These are phyloP conservation scores for Steinernema scapterisci DNA, from an alignment of 2,888 invertebrate genomes.

Conservation along the genomic window DNA sequence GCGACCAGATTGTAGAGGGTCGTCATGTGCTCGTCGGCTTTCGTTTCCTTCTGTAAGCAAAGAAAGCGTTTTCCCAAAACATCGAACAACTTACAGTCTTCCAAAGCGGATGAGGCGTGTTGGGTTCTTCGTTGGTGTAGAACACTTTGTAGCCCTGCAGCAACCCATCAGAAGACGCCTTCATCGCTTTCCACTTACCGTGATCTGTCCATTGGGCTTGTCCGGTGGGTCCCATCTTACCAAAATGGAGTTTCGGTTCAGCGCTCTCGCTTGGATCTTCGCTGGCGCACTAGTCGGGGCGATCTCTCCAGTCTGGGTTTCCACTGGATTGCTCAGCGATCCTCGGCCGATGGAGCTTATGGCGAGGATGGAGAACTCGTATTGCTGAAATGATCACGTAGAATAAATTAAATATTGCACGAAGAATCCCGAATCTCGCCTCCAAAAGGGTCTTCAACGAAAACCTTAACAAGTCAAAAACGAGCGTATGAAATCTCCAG, in stretches of 20 bases:
- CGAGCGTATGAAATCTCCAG: too few relatives aligned
- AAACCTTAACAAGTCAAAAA: too few relatives aligned
- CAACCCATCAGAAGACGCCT: not conserved
- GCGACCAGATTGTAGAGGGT: conserved; percentile 52
- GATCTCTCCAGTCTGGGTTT: conserved; percentile 78
- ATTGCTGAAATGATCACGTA: conserved; percentile 55
- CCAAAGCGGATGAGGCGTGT: conserved; percentile 43
- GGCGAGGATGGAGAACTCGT: conserved; percentile 57
- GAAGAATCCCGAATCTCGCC: not conserved
- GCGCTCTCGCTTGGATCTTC: conserved; percentile 88
- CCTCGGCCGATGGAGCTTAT: conserved; percentile 88
- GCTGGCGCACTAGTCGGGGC: conserved; percentile 93
- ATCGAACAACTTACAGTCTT: conserved; percentile 38
- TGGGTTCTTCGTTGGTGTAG: conserved; percentile 71
- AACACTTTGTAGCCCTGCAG: conserved; percentile 92
- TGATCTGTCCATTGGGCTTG: conserved; percentile 91
- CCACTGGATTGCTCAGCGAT: conserved; percentile 76
- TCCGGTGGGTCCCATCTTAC: conserved; percentile 98
- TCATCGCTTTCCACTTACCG: conserved; percentile 2
- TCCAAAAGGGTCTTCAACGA: too few relatives aligned
- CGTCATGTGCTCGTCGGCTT: conserved; percentile 55
- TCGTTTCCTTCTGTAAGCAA: conserved; percentile 55
- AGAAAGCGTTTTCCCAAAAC: too few relatives aligned
- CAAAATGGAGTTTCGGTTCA: conserved; percentile 88
- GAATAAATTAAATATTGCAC: not conserved